A percentile compares a stretch with the other conserved stretches of the same genome.
These are phyloP conservation scores for Chouioia cunea DNA, from an alignment of 2,888 invertebrate genomes.

Conservation along the genomic window DNA sequence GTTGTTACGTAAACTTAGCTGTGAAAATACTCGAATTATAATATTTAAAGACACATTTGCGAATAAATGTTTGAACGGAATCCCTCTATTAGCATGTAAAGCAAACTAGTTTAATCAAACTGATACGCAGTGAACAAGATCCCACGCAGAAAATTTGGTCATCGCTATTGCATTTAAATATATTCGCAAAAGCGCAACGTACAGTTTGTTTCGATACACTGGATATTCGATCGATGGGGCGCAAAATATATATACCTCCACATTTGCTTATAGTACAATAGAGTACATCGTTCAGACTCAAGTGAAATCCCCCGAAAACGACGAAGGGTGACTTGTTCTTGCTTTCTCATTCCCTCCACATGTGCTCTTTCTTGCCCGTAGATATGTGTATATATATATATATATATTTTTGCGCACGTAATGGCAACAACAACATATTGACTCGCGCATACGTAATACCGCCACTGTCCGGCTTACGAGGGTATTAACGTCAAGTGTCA, in stretches of 20 bases:
- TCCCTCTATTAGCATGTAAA: too few species aligned
- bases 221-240: too few species aligned
- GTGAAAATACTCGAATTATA: too few species aligned
- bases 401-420: constrained; percentile 11
- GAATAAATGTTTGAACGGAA: too few species aligned
- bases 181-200: too few species aligned
- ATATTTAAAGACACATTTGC: too few species aligned
- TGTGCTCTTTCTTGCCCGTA: neutral
- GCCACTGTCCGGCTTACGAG: constrained; percentile 60
- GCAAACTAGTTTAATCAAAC: too few species aligned
- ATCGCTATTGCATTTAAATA: too few species aligned
- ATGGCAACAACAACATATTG: constrained; percentile 39
- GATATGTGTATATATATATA: neutral
- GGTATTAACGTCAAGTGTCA: constrained; percentile 64
- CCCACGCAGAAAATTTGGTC: too few species aligned
- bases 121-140: too few species aligned
- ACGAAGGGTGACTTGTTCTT: constrained; percentile 62
- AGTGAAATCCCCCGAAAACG: constrained; percentile 64
- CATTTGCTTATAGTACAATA: constrained; percentile 48
- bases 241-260: neutral
- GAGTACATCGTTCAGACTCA: constrained; percentile 60
- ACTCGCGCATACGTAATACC: constrained; percentile 62
- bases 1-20: too few species aligned
- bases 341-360: constrained; percentile 48
- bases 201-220: too few species aligned